phyloP scores from a whole-genome alignment of 2,797 vertebrate genomes.

The Scolopax rusticola region DNA sequence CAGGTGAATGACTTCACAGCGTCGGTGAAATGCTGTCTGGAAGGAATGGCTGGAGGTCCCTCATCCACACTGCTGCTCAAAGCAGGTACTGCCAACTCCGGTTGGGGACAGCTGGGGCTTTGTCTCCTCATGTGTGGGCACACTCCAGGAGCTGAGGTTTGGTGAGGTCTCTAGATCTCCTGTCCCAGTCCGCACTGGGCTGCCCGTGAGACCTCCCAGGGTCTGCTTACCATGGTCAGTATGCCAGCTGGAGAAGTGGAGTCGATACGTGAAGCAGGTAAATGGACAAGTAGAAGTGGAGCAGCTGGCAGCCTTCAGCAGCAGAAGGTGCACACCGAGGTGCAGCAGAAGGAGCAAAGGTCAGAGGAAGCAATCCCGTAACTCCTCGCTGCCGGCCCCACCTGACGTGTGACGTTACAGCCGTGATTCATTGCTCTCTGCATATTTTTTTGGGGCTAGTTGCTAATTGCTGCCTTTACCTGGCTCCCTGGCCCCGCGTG shows the following conservation, averaged over 20 bases:
- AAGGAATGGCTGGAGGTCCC: background rate
- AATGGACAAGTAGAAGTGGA: background rate
- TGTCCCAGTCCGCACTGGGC: background rate
- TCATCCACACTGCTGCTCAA: accelerated
- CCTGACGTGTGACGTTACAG: background rate
- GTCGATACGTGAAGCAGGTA: background rate
- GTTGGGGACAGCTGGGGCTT: background rate
- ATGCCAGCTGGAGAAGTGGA: background rate
- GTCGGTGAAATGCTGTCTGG: background rate
- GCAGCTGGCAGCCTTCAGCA: background rate
- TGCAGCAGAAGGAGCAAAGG: background rate
- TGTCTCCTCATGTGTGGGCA: background rate
- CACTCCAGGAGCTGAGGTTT: background rate
- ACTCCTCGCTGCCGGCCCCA: background rate
- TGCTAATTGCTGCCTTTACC: background rate
- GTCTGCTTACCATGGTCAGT: accelerated
- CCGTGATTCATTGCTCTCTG: background rate
- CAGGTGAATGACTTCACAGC: background rate
- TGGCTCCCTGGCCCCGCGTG: background rate
- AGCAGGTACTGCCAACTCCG: accelerated
- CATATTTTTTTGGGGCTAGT: background rate
- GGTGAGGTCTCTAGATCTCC: background rate
- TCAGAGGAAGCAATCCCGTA: background rate
- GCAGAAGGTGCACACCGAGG: background rate
- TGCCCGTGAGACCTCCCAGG: background rate